Evolutionary conservation across 2,113 vertebrate species (phyloP), one percentile per base, ranked within the genome.

Genomic region (Cryptotis parvus): DNA sequence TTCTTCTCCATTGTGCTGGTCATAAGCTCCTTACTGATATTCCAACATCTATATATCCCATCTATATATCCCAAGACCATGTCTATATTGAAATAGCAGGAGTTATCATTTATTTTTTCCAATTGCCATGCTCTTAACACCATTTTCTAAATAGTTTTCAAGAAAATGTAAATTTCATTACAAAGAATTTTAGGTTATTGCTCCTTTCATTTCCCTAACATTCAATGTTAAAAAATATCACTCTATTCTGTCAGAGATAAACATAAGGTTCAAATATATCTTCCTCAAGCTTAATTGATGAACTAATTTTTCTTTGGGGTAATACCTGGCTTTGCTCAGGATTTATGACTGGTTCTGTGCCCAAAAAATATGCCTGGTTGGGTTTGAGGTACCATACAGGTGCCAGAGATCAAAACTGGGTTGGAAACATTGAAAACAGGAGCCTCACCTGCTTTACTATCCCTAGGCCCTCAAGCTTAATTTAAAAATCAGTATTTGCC

Each of bases 401-500:
- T 24, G 22, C 20, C 55, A 20, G 22, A 58, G 18, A 58, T 58
- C 55, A 58, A 22, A 58, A 18, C 24, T 58, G 55, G 55, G 20
- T 58, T 22, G 22, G 55, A 24, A 22, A 16, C 52, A 58, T 58
- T 22, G 22, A 58, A 7, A 22, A 6, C 18, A 22, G 55, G 8
- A 58, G 18, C 55, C 22, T 58, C 20, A 22, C 55, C 24, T 22
- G 9, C 45, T 58, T 7, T 58, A 58, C 55, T 4, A 6, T 58
- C 22, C 6, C 18, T 20, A 20, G 24, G 8, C 55, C 55, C 55
- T 58, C 55, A 58, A 58, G 20, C 55, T 18, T 58, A 58, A 58
- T 58, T 58, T 58, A 58, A 80, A 91, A 89, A 91, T 75, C 63
- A 85, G 8, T 94, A 49, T 61, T 76, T 84, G 1, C 26, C 58